A percentile compares a stretch with the other conserved stretches of the same genome.
Evolutionary conservation across 2,888 invertebrate genomes (phyloP).

Genomic region (Ormyrus thymus): DNA sequence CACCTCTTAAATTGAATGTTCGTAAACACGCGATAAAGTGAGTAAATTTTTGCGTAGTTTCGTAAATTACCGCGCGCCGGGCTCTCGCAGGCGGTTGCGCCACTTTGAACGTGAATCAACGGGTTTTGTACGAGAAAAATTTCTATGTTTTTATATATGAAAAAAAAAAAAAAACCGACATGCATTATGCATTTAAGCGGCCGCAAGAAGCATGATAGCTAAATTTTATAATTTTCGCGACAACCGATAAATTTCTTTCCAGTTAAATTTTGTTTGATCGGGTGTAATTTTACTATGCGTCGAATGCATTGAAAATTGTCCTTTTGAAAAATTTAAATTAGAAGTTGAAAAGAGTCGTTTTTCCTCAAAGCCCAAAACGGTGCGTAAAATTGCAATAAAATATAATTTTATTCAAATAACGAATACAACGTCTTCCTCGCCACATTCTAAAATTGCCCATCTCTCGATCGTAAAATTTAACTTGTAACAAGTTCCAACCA

Average conservation of each 20-base stretch:
- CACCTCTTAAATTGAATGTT: constrained; percentile 24
- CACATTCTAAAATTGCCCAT: not conserved
- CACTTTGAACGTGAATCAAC: constrained; percentile 3
- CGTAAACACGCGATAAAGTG: constrained; percentile 30
- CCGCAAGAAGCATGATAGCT: too few species aligned
- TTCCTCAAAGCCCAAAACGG: not conserved
- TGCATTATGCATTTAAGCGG: too few species aligned
- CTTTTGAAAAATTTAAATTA: not conserved
- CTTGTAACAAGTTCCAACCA: too few species aligned
- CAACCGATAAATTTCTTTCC: not conserved
- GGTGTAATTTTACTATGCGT: too few species aligned
- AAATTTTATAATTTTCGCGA: constrained; percentile 13
- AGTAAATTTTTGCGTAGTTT: constrained; percentile 28
- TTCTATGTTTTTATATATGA: not conserved
- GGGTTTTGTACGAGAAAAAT: not conserved
- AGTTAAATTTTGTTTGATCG: too few species aligned
- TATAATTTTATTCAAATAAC: too few species aligned
- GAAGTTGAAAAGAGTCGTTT: not conserved
- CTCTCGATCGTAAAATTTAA: too few species aligned
- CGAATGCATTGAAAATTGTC: too few species aligned
- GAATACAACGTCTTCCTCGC: not conserved
- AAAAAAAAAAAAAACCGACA: not conserved
- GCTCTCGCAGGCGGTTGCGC: not conserved
- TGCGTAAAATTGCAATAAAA: too few species aligned
- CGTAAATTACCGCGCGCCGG: constrained; percentile 15